Evolutionary conservation across 2,113 vertebrate genomes (phyloP), one percentile per base, ranked within the genome.

Genomic region (Aepyceros melampus): DNA sequence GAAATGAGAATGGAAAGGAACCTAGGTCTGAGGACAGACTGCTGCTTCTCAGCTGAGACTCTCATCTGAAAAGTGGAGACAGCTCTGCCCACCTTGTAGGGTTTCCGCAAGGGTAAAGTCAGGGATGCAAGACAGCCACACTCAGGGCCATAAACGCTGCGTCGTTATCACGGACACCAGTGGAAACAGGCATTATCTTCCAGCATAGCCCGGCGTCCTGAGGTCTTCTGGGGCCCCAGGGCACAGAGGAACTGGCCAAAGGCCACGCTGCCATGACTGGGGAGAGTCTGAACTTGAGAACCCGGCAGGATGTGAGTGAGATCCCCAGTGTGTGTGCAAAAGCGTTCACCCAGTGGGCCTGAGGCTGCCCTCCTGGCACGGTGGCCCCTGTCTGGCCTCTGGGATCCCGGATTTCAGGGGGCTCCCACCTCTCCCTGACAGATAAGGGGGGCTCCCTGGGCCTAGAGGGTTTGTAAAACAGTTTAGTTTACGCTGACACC

Each of bases 241-340:
- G 74, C 19, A 4, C 43, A 49, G 40, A 40, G 25, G 13, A 56
- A 47, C 25, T 27, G 27, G 56, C 16, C 49, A 51, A 71, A 87
- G 74, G 43, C 53, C 5, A 1, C 0, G 11, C n/a, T 27, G 27
- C 51, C 16, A 1, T 15, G 74, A 27, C 2, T 0, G 1, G 4
- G 33, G 85, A 23, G 47, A 27, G 15, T 47, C 8, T 74, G 90
- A 74, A 23, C 78, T 82, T 40, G 6, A 84, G 45, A 53, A 21
- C n/a, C 51, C 6, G 16, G 62, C 0, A 0, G 16, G 45, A 29
- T 4, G 29, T 53, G 53, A 16, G 6, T 5, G 45, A 76, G 85
- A 3, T 67, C 21, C 16, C n/a, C 23, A 0, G 1, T 17, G 1
- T 17, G 53, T 14, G 15, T 6, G 3, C n/a, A 47, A 36, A 53